Evolutionary conservation across 2,888 invertebrate genomes (phyloP), one percentile per base, ranked within the genome.

Genomic region (Aporophyla lueneburgensis): DNA sequence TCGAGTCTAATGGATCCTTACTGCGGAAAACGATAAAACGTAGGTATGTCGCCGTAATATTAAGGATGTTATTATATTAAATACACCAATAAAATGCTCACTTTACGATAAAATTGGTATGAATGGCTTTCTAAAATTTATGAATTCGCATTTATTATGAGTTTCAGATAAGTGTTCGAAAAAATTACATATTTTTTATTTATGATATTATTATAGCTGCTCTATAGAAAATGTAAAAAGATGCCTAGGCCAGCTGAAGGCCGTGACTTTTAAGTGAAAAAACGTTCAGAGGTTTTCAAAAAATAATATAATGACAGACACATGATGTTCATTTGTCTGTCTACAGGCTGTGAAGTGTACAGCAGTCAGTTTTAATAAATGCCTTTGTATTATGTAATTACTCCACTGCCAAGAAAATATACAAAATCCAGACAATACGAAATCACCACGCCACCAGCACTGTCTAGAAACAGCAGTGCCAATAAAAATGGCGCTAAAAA

Each of bases 1-100:
- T 62, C 9, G 33, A 61, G 1, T n/a, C 10, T 56, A 56, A 82
- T 76, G 56, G 51, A 21, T 51, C 21, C 19, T 67, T 21, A 53
- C 56, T 40, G 27, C 49, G 10, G 27, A 66, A 73, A 73, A 56
- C 51, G 73, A 73, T 73, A 79, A 73, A 81, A 69, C n/a, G 1
- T 65, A 21, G 51, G n/a, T 53, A 56, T 56, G 12, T 43, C 24
- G 12, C n/a, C 54, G 27, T 62, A 58, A 68, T 54, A 51, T 70
- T 70, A 63, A 71, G 58, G 58, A 58, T 63, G 56, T 49, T 16
- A 65, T 66, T 70, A 66, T 53, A 33, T 84, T 66, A 40, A 69
- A 81, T 72, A 61, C 43, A 58, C 56, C 73, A 59, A 58, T 74
- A 62, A 80, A 84, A 84, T 58, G 53, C 33, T 62, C 56, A 27